Evolutionary conservation across 2,113 vertebrate species (phyloP).

Genomic region (Aegithalos caudatus): DNA sequence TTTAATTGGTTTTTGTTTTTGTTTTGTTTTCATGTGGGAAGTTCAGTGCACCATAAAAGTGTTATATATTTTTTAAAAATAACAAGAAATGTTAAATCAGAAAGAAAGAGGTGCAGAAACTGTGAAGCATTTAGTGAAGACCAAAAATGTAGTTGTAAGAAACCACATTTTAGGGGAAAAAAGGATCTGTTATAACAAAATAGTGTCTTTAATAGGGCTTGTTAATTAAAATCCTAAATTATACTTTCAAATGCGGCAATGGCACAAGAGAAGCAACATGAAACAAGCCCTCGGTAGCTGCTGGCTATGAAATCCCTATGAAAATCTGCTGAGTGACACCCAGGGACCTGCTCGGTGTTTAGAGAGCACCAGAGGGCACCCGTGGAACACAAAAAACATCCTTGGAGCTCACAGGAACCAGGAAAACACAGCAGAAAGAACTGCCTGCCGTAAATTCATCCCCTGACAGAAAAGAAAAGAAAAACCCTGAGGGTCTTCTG

Average conservation of each 20-base stretch:
- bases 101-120: not conserved
- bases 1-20: no score
- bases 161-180: not conserved
- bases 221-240: not conserved
- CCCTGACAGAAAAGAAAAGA: not conserved
- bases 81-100: not conserved
- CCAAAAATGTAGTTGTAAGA: not conserved
- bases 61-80: accelerated
- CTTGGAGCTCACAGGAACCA: accelerated
- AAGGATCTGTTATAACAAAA: not conserved
- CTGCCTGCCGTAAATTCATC: not conserved
- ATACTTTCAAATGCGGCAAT: not conserved
- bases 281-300: not conserved
- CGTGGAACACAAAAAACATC: not conserved
- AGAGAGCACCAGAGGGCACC: constrained; percentile 10
- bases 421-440: no score
- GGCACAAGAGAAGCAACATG: not conserved
- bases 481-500: accelerated
- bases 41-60: not conserved
- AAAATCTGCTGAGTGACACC: not conserved
- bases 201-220: accelerated
- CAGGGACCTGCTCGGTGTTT: accelerated
- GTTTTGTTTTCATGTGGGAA: no score
- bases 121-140: not conserved
- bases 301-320: not conserved